Conservation (phyloP, 2,797 vertebrate genomes). For the Taeniopygia guttata region DNA sequence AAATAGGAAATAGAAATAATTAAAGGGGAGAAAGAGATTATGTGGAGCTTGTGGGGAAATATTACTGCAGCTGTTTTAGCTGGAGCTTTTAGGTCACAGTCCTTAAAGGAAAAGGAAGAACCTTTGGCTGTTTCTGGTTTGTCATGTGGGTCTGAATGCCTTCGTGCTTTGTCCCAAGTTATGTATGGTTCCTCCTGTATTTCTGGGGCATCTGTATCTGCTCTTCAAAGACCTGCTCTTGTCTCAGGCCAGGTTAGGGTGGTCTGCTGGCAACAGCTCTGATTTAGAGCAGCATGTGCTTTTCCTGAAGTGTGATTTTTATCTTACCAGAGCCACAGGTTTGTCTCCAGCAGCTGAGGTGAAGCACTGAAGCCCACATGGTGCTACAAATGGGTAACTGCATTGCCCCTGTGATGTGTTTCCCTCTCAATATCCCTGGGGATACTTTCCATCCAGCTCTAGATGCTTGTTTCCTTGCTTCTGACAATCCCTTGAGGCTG, state of each 20-base stretch:
- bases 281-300: background rate
- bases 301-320: background rate
- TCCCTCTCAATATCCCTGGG: background rate
- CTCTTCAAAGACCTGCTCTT: background rate
- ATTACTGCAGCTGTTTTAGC: background rate
- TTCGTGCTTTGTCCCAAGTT: background rate
- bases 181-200: background rate
- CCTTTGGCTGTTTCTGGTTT: background rate
- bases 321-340: background rate
- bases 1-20: slow-evolving; percentile 2
- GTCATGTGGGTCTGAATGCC: background rate
- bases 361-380: background rate
- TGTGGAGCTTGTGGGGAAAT: background rate
- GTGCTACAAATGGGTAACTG: background rate
- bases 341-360: background rate
- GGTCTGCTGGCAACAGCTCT: background rate
- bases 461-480: background rate
- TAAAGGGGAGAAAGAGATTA: background rate
- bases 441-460: background rate
- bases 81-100: background rate
- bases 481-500: background rate
- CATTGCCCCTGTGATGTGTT: background rate
- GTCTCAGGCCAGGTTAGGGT: background rate
- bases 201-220: background rate
- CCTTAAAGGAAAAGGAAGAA: background rate